Conservation (phyloP, 2,888 invertebrate genomes). For the Cheilosia grossa region DNA sequence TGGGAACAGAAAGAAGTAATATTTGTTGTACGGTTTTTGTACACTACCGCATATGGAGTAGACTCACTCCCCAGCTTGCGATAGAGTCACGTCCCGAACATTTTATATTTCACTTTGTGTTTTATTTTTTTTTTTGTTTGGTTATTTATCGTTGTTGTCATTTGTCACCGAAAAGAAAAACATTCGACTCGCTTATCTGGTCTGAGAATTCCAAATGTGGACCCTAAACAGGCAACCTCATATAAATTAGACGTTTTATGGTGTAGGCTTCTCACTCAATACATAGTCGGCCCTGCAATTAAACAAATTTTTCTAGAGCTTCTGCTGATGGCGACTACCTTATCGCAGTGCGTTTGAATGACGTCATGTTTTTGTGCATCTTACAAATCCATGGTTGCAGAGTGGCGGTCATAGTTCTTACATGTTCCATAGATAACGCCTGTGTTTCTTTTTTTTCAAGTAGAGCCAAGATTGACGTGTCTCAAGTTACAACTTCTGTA, state of each 20-base stretch:
- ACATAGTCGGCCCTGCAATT: constrained; percentile 32
- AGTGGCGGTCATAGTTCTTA: constrained; percentile 63
- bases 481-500: constrained; percentile 2
- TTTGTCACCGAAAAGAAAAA: constrained; percentile 58
- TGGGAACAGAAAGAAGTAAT: constrained; percentile 26
- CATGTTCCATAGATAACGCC: constrained; percentile 58
- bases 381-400: constrained; percentile 42
- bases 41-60: not conserved
- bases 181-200: constrained; percentile 48
- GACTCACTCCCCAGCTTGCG: constrained; percentile 9
- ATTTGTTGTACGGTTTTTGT: constrained; percentile 14
- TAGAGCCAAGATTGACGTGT: constrained; percentile 40
- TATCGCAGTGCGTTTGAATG: constrained; percentile 49
- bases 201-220: constrained; percentile 15
- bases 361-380: constrained; percentile 68
- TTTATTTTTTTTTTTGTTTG: constrained; percentile 3
- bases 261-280: constrained; percentile 7
- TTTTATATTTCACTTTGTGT: constrained; percentile 45
- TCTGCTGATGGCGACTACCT: constrained; percentile 29
- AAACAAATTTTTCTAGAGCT: constrained; percentile 36
- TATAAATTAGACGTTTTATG: constrained; percentile 61
- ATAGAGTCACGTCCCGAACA: constrained; percentile 66
- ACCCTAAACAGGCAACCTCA: constrained; percentile 43
- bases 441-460: constrained; percentile 41
- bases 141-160: constrained; percentile 66